Percentiles rank a stretch among this genome's conserved stretches.
Evolutionary conservation across 1,140 invertebrate species (phyloP).

Genomic region (Drosophila subobscura): DNA sequence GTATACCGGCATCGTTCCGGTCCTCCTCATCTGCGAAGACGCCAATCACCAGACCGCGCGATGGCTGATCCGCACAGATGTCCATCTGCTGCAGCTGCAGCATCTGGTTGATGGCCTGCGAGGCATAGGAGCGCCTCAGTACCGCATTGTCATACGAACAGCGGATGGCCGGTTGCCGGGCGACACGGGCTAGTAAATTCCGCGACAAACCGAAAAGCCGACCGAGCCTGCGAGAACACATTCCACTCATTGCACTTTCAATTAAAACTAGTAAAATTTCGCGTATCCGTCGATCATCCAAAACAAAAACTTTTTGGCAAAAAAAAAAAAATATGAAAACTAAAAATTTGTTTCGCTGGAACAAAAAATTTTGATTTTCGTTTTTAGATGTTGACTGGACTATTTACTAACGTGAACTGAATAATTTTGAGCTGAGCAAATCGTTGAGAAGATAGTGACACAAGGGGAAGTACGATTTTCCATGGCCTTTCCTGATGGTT

Average conservation of each 20-base stretch:
- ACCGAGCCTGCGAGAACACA: too few species aligned
- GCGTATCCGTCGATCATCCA: background rate
- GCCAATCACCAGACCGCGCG: conserved; percentile 70
- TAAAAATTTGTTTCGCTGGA: background rate
- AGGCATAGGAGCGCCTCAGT: conserved; percentile 54
- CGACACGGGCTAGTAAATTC: conserved; percentile 30
- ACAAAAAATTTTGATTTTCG: conserved; percentile 13
- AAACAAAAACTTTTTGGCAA: background rate
- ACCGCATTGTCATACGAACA: conserved; percentile 52
- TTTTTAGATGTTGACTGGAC: background rate
- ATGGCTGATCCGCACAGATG: conserved; percentile 77
- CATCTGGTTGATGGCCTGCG: conserved; percentile 79
- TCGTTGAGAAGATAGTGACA: too few species aligned
- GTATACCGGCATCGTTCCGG: conserved; percentile 69
- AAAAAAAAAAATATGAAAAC: background rate
- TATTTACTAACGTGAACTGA: too few species aligned
- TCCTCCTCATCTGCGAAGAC: conserved; percentile 81
- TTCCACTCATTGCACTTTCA: too few species aligned
- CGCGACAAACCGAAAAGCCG: conserved; percentile 60
- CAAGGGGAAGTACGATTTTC: too few species aligned
- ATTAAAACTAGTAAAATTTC: too few species aligned
- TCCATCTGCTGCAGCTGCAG: conserved; percentile 74
- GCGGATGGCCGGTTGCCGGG: background rate
- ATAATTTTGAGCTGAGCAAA: too few species aligned
- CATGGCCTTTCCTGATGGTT: too few species aligned